phyloP scores from a whole-genome alignment of 2,113 vertebrate genomes.

The Rhadina sibilatrix region DNA sequence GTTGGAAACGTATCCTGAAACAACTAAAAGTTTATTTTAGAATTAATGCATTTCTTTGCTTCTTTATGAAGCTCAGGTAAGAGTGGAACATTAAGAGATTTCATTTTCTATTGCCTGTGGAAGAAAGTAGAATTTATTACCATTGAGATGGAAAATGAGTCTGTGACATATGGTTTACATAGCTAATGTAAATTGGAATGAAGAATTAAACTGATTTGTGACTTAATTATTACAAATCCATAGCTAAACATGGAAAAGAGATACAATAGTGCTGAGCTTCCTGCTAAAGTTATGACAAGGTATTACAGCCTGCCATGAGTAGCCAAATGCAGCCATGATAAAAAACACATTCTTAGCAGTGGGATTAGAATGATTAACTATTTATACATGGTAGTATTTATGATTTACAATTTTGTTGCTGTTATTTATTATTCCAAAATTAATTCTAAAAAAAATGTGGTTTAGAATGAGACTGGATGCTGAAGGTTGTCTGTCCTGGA shows the following conservation, averaged over 20 bases:
- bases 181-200: not conserved
- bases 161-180: not conserved
- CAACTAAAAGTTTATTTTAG: not conserved
- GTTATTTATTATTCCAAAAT: not conserved
- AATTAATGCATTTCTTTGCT: not conserved
- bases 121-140: not conserved
- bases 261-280: not conserved
- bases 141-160: not conserved
- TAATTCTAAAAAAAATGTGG: not conserved
- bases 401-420: not conserved
- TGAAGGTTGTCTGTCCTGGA: not conserved
- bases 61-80: not conserved
- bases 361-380: not conserved
- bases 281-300: not conserved
- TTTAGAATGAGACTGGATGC: not conserved
- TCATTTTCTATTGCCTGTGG: not conserved
- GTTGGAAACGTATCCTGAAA: not conserved
- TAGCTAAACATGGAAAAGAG: not conserved
- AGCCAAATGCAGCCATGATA: not conserved
- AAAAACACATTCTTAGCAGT: not conserved
- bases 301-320: not conserved
- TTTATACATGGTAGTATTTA: not conserved
- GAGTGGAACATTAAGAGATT: not conserved
- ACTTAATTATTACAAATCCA: not conserved
- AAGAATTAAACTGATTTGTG: not conserved